Evolutionary conservation across 2,113 vertebrate genomes (phyloP).

Genomic region (Oxygymnocypris stewartii): DNA sequence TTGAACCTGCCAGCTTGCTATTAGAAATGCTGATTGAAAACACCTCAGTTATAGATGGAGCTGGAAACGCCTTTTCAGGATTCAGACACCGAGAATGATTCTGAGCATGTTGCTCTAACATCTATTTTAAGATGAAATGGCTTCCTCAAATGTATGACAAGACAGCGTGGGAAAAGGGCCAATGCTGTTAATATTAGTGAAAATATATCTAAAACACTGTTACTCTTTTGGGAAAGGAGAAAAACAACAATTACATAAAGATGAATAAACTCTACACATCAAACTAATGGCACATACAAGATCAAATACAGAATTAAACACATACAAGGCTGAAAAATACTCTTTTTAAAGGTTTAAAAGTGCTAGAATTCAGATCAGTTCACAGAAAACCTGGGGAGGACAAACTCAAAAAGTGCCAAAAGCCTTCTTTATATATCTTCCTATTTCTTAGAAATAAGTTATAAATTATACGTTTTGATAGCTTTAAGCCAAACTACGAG

Average conservation of each 20-base stretch:
- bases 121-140: slow-evolving; percentile 20
- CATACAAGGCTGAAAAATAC: slow-evolving; percentile 77
- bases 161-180: slow-evolving; percentile 36
- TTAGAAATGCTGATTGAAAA: slow-evolving; percentile 34
- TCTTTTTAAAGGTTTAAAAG: slow-evolving; percentile 80
- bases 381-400: slow-evolving; percentile 82
- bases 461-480: slow-evolving; percentile 30
- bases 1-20: slow-evolving; percentile 34
- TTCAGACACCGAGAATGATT: slow-evolving; percentile 20
- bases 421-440: slow-evolving; percentile 58
- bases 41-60: slow-evolving; percentile 27
- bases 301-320: slow-evolving; percentile 77
- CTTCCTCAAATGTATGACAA: slow-evolving; percentile 13
- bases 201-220: slow-evolving; percentile 81
- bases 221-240: slow-evolving; percentile 75
- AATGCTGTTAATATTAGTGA: slow-evolving; percentile 71
- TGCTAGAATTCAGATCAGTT: slow-evolving; percentile 84
- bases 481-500: background rate
- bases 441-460: slow-evolving; percentile 55
- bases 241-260: slow-evolving; percentile 66
- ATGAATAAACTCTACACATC: slow-evolving; percentile 76
- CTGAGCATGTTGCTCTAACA: background rate
- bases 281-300: slow-evolving; percentile 81
- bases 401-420: slow-evolving; percentile 74
- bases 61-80: slow-evolving; percentile 18